These are phyloP conservation scores for Benitochromis conjunctus DNA, from an alignment of 2,113 vertebrate species.

Conservation along the genomic window DNA sequence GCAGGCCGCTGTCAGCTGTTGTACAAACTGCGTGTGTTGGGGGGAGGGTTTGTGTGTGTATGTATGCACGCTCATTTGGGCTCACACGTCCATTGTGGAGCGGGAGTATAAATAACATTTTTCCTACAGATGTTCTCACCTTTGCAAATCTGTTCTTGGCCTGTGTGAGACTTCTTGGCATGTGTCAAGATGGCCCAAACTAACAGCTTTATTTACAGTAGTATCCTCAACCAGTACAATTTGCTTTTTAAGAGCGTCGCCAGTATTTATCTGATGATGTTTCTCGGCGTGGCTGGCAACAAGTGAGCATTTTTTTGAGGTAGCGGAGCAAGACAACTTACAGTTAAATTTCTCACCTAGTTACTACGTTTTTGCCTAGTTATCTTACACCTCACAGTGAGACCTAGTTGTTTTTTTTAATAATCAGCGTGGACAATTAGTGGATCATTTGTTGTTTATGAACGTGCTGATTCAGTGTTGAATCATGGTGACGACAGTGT, in stretches of 20 bases:
- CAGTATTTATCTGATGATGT: background rate
- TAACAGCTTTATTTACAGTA: conserved; percentile 34
- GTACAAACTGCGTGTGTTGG: conserved; percentile 53
- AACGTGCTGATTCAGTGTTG: background rate
- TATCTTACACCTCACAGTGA: background rate
- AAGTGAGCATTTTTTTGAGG: background rate
- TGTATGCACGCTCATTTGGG: conserved; percentile 32
- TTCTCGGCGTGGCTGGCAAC: background rate
- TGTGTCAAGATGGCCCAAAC: conserved; percentile 12
- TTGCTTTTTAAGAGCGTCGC: background rate
- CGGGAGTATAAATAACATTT: conserved; percentile 66
- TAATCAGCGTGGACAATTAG: background rate
- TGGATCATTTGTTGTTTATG: background rate
- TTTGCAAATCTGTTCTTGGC: conserved; percentile 61
- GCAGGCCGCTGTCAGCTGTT: conserved; percentile 67
- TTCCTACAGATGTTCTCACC: conserved; percentile 72
- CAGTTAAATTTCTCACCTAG: background rate
- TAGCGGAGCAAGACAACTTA: background rate
- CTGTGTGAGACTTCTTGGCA: conserved; percentile 20
- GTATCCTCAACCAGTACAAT: background rate
- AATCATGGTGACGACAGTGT: background rate
- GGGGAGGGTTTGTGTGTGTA: conserved; percentile 37
- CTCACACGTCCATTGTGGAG: conserved; percentile 48
- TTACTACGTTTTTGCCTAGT: background rate
- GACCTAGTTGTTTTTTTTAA: background rate